Base-by-base conservation (phyloP, 2,113 vertebrate genomes). In the Neolamprologus longior region DNA sequence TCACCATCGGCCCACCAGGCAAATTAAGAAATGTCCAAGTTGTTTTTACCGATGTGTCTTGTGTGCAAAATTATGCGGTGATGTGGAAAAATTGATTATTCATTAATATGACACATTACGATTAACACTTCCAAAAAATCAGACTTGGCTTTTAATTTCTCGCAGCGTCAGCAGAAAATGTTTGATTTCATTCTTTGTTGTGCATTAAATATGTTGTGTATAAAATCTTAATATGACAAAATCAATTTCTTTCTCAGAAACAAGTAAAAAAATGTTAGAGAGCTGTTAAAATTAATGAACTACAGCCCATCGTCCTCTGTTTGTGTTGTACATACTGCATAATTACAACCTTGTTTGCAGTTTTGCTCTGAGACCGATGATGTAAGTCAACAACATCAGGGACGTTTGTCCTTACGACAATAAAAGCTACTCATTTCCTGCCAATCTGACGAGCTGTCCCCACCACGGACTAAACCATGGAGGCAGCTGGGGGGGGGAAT, bases 381-480 rank as follows among this genome's bases (percentile, higher is more conserved):
- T 63, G 40, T 31, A 68, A 90, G 83, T n/a, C 83, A 88, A 84
- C 80, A 84, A 26, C 71, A 81, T 87, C 58, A 55, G 26, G 42
- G 61, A 61, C 52, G 28, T 81, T 63, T 68, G n/a, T 68, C 37
- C 53, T 63, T 63, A 24, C 80, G 81, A 81, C 92, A 73, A 53
- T 33, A 85, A 89, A 85, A 89, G 63, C 73, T 35, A 17, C 54
- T 87, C 86, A 21, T 89, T 71, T 83, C 63, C 47, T 85, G 73
- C 83, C 89, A 83, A 90, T 24, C 50, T 84, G 87, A 84, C 87
- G 21, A 90, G 31, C 81, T 84, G 89, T 84, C 53, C 82, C 78
- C 42, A 50, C 19, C 40, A 11, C 9, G 31, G 80, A 84, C 81
- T 81, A 47, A 84, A 84, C 19, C 81, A 78, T 19, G 11, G 42